These are phyloP conservation scores for Peromyscus nudipes DNA, from an alignment of 2,797 vertebrate genomes.

Conservation along the genomic window DNA sequence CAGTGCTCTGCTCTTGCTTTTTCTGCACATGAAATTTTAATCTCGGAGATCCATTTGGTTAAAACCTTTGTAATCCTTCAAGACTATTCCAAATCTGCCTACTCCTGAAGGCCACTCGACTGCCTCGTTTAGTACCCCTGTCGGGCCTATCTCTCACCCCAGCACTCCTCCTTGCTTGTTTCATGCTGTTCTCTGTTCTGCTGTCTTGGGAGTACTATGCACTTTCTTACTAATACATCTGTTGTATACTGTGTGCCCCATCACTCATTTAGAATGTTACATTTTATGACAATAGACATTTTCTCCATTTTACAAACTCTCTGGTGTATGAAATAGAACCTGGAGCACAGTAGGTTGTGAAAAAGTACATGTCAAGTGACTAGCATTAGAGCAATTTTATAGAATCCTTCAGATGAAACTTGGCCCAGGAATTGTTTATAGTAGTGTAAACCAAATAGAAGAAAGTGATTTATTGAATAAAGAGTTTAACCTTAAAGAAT, in stretches of 20 bases:
- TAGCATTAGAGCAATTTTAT: neutral
- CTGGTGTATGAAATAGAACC: neutral
- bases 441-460: conserved; percentile 46
- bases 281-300: neutral
- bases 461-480: neutral
- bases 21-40: neutral
- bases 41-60: neutral
- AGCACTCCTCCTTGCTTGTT: neutral
- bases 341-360: neutral
- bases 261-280: neutral
- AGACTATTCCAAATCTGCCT: neutral
- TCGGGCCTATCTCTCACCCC: neutral
- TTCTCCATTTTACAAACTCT: neutral
- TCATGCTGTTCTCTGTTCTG: neutral
- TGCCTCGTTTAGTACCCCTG: neutral
- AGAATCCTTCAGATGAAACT: conserved; percentile 32
- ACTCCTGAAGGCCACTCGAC: neutral
- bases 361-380: neutral
- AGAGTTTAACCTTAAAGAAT: neutral
- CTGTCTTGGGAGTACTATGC: neutral
- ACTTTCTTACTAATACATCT: neutral
- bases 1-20: neutral
- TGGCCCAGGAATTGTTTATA: neutral
- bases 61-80: neutral
- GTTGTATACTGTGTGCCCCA: neutral